phyloP scores from a whole-genome alignment of 2,113 vertebrate genomes.

The Lasiurus borealis region DNA sequence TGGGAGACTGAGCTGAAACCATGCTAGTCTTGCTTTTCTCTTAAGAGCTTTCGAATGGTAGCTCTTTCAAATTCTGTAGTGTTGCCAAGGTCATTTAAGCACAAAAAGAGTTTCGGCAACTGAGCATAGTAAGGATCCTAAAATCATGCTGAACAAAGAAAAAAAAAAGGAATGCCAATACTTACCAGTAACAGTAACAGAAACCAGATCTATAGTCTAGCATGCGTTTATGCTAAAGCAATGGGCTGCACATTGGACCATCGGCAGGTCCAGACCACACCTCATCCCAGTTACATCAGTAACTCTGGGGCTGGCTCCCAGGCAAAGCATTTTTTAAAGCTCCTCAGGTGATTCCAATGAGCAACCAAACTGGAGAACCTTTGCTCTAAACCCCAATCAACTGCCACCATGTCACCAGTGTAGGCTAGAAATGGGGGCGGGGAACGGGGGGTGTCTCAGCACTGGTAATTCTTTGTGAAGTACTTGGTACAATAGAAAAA shows the following conservation, averaged over 20 bases:
- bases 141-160: constrained; percentile 9
- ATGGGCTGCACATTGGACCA: not conserved
- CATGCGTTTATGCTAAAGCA: not conserved
- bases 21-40: not conserved
- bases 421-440: not conserved
- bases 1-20: not conserved
- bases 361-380: not conserved
- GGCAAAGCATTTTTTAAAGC: not conserved
- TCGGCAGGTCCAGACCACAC: not conserved
- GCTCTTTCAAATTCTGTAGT: constrained; percentile 23
- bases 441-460: not conserved
- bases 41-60: not conserved
- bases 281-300: not conserved
- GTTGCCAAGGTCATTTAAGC: not conserved
- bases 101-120: not conserved
- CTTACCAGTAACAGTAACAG: not conserved
- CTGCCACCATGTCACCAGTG: too few species aligned
- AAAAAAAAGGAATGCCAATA: not conserved
- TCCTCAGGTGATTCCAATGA: not conserved
- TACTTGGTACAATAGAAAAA: not conserved
- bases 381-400: not conserved
- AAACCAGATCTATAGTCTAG: not conserved
- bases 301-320: not conserved
- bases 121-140: not conserved
- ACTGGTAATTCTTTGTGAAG: not conserved